Evolutionary conservation across 2,113 vertebrate species (phyloP).

Genomic region (Lamprologus lemairii): DNA sequence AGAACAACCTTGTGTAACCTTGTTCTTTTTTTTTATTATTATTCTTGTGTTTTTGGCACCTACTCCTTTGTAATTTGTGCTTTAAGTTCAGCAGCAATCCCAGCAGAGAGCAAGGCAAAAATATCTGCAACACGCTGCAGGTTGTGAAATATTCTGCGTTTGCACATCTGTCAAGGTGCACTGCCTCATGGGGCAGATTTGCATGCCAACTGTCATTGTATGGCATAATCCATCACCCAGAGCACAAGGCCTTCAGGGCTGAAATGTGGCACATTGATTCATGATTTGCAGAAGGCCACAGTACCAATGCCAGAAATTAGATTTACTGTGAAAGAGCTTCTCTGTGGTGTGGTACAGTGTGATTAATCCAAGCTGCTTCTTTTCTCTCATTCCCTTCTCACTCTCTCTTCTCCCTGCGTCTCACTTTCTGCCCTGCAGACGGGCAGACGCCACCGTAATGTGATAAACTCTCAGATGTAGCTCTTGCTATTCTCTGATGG

Average conservation of each 20-base stretch:
- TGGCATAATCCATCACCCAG: constrained; percentile 24
- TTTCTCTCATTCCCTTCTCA: constrained; percentile 16
- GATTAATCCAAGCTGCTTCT: constrained; percentile 26
- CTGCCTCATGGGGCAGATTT: constrained; percentile 4
- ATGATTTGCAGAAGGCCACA: constrained; percentile 16
- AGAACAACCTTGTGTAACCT: constrained; percentile 43
- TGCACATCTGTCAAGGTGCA: constrained; percentile 2
- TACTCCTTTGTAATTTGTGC: constrained; percentile 3
- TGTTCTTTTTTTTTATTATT: neutral
- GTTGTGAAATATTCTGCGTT: neutral
- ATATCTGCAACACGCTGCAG: constrained; percentile 40
- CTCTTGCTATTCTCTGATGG: constrained; percentile 50
- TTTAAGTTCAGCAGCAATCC: constrained; percentile 12
- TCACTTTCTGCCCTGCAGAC: constrained; percentile 42
- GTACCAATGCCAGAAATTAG: constrained; percentile 6
- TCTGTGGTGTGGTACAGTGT: neutral
- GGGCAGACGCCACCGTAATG: constrained; percentile 57
- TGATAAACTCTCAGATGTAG: constrained; percentile 59
- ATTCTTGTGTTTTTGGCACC: constrained; percentile 17
- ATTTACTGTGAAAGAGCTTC: constrained; percentile 14
- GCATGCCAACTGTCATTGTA: constrained; percentile 21
- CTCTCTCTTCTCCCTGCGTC: neutral
- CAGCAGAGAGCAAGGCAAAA: constrained; percentile 17
- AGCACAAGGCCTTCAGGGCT: constrained; percentile 16
- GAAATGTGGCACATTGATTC: constrained; percentile 21